Evolutionary conservation across 1,140 invertebrate species (phyloP).

Genomic region (Thaumetopoea pityocampa): DNA sequence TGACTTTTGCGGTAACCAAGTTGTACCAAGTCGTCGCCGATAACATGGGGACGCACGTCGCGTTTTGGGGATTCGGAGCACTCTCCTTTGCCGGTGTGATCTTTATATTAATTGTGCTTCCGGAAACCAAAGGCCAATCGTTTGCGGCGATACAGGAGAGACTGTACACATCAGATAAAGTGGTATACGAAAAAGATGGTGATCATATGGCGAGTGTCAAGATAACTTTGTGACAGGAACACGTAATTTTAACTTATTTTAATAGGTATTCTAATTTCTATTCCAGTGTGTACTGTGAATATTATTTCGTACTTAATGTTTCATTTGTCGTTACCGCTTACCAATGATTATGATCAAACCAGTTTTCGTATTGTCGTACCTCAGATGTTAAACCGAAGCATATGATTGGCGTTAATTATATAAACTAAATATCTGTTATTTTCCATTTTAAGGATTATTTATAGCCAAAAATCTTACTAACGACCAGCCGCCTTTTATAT

Average conservation of each 20-base stretch:
- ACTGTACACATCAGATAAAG: conserved; percentile 54
- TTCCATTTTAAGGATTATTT: too few species aligned
- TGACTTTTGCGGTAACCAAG: conserved; percentile 84
- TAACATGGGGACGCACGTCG: conserved; percentile 79
- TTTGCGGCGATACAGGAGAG: conserved; percentile 76
- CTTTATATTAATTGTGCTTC: conserved; percentile 81
- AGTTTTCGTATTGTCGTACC: too few species aligned
- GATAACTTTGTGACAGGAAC: conserved; percentile 28
- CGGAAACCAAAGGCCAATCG: conserved; percentile 90
- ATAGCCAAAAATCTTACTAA: too few species aligned
- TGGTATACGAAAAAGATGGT: conserved; percentile 48
- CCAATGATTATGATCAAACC: too few species aligned
- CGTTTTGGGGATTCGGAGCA: conserved; percentile 85
- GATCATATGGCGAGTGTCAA: conserved; percentile 41
- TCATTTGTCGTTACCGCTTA: too few species aligned
- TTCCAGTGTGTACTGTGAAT: too few species aligned
- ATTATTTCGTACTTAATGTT: too few species aligned
- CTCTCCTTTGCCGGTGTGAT: conserved; percentile 79
- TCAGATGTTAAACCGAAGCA: too few species aligned
- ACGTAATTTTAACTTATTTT: conserved; percentile 11
- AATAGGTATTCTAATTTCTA: too few species aligned
- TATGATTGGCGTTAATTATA: too few species aligned
- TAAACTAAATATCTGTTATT: too few species aligned
- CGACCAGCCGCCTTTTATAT: too few species aligned
- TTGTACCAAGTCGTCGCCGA: conserved; percentile 82